Percentiles rank a stretch among this genome's conserved stretches.
Conservation (phyloP, 2,888 invertebrate species). For the Acrobeloides nanus region DNA sequence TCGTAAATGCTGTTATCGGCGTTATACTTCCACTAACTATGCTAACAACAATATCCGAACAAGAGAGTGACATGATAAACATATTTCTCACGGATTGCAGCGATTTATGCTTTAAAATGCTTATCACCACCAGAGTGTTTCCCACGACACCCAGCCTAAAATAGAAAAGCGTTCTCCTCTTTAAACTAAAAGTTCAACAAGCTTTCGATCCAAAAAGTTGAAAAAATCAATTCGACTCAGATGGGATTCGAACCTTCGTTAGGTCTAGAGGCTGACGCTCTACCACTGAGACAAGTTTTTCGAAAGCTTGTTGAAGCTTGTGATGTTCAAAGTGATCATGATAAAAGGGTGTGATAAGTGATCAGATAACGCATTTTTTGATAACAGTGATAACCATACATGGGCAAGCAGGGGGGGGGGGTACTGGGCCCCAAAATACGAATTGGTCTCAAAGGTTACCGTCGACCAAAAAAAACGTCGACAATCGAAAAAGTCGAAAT, state of each 20-base stretch:
- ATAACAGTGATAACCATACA: no score
- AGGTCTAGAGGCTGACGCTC: no score
- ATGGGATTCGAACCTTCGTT: no score
- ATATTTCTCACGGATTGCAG: slow-evolving; percentile 50
- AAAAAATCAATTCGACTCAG: no score
- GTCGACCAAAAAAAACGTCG: no score
- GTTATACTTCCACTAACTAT: slow-evolving; percentile 90
- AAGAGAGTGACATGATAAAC: slow-evolving; percentile 37
- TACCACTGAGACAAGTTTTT: slow-evolving; percentile 1
- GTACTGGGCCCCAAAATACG: no score
- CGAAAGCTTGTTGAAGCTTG: not conserved
- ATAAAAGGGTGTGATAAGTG: no score
- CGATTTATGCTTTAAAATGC: slow-evolving; percentile 34
- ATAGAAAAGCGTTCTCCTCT: slow-evolving; percentile 3
- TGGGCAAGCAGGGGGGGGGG: no score
- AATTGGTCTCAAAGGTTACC: no score
- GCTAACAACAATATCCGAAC: slow-evolving; percentile 82
- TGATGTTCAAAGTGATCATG: no score
- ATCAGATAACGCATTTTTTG: no score
- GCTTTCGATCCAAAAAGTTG: slow-evolving; percentile 5
- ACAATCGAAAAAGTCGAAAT: no score
- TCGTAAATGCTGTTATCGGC: slow-evolving; percentile 72
- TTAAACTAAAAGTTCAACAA: not conserved
- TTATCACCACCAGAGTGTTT: slow-evolving; percentile 43
- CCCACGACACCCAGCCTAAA: slow-evolving; percentile 47